Conservation (phyloP, 1,140 invertebrate genomes). For the Coptotermes formosanus region DNA sequence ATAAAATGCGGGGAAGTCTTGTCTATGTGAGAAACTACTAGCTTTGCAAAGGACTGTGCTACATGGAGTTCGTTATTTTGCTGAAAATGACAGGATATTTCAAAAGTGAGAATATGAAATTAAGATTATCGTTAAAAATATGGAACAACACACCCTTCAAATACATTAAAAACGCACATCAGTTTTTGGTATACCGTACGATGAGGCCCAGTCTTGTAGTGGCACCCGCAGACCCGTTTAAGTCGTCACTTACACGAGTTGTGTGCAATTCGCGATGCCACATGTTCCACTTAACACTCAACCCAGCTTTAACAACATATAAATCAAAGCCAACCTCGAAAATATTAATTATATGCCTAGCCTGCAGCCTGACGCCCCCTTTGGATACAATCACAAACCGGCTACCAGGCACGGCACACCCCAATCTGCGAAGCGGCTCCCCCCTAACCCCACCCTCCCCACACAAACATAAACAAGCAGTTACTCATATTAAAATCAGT, state of each 20-base stretch:
- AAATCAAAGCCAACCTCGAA: not conserved
- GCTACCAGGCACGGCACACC: not conserved
- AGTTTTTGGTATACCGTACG: no score
- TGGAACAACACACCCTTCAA: no score
- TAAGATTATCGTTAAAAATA: no score
- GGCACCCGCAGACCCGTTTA: not conserved
- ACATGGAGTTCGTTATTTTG: no score
- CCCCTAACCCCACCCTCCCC: not conserved
- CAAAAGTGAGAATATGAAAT: no score
- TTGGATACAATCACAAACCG: not conserved
- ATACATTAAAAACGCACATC: no score
- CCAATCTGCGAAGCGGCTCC: not conserved
- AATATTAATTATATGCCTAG: not conserved
- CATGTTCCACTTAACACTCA: not conserved
- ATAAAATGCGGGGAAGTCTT: no score
- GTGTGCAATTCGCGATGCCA: not conserved
- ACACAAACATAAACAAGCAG: conserved; percentile 1
- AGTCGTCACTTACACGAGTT: not conserved
- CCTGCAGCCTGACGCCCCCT: not conserved
- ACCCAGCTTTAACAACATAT: not conserved
- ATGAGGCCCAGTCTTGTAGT: no score
- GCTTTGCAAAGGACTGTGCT: no score
- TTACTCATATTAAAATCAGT: conserved; percentile 4
- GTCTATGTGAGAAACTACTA: no score
- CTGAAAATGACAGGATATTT: no score